These are phyloP conservation scores for Clarias batrachus DNA, from an alignment of 2,113 vertebrate species.

Conservation along the genomic window DNA sequence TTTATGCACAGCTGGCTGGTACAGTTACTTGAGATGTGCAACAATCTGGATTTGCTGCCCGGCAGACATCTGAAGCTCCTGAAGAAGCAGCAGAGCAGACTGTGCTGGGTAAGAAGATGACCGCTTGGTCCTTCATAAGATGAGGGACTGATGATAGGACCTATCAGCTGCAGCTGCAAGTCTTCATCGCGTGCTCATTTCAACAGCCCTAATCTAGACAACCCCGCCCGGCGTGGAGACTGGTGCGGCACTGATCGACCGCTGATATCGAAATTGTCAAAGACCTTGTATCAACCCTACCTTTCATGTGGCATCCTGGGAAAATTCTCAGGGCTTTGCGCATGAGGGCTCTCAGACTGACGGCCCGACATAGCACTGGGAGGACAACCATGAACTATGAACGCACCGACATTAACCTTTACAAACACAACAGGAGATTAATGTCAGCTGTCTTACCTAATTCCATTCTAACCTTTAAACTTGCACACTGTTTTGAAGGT, in stretches of 20 bases:
- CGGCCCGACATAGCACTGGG: neutral
- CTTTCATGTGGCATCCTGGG: constrained; percentile 48
- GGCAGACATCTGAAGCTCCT: constrained; percentile 44
- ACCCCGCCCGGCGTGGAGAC: constrained; percentile 36
- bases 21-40: constrained; percentile 29
- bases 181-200: constrained; percentile 74
- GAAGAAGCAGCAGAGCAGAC: constrained; percentile 40
- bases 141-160: constrained; percentile 73
- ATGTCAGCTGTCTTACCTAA: constrained; percentile 5
- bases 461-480: constrained; percentile 1
- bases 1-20: constrained; percentile 5
- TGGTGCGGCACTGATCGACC: constrained; percentile 44
- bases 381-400: constrained; percentile 25
- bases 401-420: constrained; percentile 26
- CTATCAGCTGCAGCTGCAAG: constrained; percentile 58
- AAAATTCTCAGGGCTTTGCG: constrained; percentile 42
- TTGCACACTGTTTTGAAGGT: constrained; percentile 22
- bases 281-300: constrained; percentile 46
- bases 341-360: constrained; percentile 15
- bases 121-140: constrained; percentile 56
- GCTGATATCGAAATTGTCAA: constrained; percentile 53
- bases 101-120: constrained; percentile 54
- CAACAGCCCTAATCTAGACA: constrained; percentile 52
- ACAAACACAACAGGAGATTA: constrained; percentile 26
- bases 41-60: constrained; percentile 26